These are phyloP conservation scores for Macrosteles quadrilineatus DNA, from an alignment of 1,140 invertebrate species.

Conservation along the genomic window DNA sequence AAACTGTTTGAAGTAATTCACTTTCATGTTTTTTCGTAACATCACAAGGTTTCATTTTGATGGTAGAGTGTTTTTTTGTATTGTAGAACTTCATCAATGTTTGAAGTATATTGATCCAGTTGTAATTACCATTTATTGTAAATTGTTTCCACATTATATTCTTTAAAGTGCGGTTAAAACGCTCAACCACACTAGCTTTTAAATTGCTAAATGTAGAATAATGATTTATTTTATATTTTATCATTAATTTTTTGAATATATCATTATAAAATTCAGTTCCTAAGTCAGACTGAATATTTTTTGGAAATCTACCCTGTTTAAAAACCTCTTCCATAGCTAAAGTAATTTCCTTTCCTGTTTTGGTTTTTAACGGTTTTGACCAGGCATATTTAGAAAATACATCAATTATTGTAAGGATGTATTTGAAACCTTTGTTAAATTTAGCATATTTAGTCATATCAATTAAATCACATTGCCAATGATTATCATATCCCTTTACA, in stretches of 20 bases:
- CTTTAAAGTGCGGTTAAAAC: not conserved
- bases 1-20: not conserved
- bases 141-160: not conserved
- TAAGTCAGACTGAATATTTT: constrained; percentile 11
- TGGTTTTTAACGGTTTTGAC: not conserved
- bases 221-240: not conserved
- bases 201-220: not conserved
- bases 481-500: constrained; percentile 39
- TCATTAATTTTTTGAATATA: not conserved
- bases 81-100: not conserved
- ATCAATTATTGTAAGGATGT: constrained; percentile 51
- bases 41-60: not conserved
- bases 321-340: not conserved
- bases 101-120: constrained; percentile 1
- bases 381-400: constrained; percentile 42
- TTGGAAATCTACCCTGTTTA: not conserved
- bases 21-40: not conserved
- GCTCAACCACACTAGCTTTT: not conserved
- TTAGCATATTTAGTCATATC: constrained; percentile 35
- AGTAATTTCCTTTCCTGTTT: not conserved
- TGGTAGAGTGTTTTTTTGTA: constrained; percentile 17
- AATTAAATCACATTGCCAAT: constrained; percentile 40
- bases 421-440: constrained; percentile 47
- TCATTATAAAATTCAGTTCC: constrained; percentile 24
- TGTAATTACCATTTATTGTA: not conserved